Conservation (phyloP, 2,888 invertebrate species). For the Hypsopygia costalis region DNA sequence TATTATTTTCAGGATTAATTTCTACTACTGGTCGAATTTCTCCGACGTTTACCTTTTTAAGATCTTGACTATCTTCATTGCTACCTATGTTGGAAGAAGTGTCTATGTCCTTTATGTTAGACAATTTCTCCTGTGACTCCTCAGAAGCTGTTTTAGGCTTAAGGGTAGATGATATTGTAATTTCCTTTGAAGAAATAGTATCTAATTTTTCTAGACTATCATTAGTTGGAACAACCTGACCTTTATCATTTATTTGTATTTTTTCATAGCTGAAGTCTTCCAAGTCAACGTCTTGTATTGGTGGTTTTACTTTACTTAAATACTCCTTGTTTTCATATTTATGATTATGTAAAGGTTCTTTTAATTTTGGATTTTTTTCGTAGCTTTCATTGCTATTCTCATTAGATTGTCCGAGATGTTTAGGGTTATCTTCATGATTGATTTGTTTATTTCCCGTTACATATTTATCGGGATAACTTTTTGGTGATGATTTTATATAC, state of each 20-base stretch:
- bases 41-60: slow-evolving; percentile 49
- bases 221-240: slow-evolving; percentile 34
- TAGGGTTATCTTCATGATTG: neutral
- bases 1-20: slow-evolving; percentile 46
- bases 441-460: neutral
- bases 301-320: slow-evolving; percentile 14
- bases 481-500: slow-evolving; percentile 6
- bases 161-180: slow-evolving; percentile 22
- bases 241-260: slow-evolving; percentile 41
- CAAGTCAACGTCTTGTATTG: slow-evolving; percentile 45
- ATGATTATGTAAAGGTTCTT: slow-evolving; percentile 4
- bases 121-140: slow-evolving; percentile 17
- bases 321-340: slow-evolving; percentile 4
- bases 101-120: slow-evolving; percentile 19
- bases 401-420: slow-evolving; percentile 8
- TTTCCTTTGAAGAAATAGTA: slow-evolving; percentile 25
- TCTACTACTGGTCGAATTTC: slow-evolving; percentile 69
- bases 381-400: slow-evolving; percentile 24
- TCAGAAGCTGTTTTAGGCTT: slow-evolving; percentile 14
- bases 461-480: slow-evolving; percentile 3
- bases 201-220: slow-evolving; percentile 31
- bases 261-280: slow-evolving; percentile 50
- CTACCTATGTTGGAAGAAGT: slow-evolving; percentile 21
- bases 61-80: slow-evolving; percentile 29
- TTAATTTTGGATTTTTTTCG: slow-evolving; percentile 12